Conservation (phyloP, 2,888 invertebrate genomes). For the Andrena dorsata region DNA sequence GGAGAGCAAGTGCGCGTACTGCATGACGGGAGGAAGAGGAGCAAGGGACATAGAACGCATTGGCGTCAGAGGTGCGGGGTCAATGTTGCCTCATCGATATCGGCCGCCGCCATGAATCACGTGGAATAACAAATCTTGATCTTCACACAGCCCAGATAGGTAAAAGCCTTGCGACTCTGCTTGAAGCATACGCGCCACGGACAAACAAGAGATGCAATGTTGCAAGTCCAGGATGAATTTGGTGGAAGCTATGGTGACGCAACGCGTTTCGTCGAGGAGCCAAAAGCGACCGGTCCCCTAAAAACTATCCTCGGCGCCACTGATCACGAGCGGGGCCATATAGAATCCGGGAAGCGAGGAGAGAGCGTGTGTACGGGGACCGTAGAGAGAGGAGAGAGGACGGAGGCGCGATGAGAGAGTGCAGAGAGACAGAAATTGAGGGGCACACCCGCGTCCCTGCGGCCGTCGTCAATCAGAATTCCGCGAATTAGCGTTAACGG, state of each 20-base stretch:
- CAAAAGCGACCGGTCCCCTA: neutral
- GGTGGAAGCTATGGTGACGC: neutral
- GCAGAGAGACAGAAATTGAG: constrained; percentile 70
- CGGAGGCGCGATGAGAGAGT: constrained; percentile 43
- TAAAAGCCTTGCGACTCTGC: neutral
- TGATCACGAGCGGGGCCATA: constrained; percentile 30
- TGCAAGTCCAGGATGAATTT: neutral
- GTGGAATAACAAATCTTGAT: neutral
- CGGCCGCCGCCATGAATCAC: neutral
- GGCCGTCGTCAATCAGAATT: constrained; percentile 85
- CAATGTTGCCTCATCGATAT: neutral
- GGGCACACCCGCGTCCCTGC: constrained; percentile 74
- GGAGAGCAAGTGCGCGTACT: constrained; percentile 53
- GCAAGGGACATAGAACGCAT: constrained; percentile 37
- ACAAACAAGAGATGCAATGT: neutral
- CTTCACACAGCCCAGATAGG: neutral
- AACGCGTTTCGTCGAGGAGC: neutral
- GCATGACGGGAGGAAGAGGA: constrained; percentile 36
- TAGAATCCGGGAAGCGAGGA: constrained; percentile 52
- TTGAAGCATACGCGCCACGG: too few species aligned
- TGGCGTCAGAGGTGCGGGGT: constrained; percentile 40
- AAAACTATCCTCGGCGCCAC: constrained; percentile 37
- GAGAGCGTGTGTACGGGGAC: constrained; percentile 47
- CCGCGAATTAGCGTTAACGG: constrained; percentile 85
- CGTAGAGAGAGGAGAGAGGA: constrained; percentile 29